Conservation (phyloP, 2,888 invertebrate genomes). For the Augochlorella aurata region DNA sequence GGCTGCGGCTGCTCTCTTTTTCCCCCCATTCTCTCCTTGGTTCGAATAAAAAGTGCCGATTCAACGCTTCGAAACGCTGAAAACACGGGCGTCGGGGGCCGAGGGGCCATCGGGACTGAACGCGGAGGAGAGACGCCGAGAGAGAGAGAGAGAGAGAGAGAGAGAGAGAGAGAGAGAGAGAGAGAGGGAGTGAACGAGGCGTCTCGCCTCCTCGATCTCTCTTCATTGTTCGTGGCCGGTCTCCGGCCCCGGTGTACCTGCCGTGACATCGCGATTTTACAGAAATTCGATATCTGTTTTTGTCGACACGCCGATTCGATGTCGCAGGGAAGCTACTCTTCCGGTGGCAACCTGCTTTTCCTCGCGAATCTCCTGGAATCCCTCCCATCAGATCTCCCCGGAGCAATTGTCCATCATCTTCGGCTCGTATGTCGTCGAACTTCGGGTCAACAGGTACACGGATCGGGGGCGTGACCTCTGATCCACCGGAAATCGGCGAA, state of each 20-base stretch:
- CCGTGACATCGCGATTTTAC: conserved; percentile 76
- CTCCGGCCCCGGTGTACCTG: conserved; percentile 59
- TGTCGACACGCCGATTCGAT: conserved; percentile 23
- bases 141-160: not conserved
- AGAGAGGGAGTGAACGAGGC: conserved; percentile 25
- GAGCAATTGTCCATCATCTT: not conserved
- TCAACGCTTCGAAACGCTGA: conserved; percentile 66
- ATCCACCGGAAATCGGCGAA: conserved; percentile 17
- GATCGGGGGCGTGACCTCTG: not conserved
- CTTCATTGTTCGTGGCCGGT: conserved; percentile 59
- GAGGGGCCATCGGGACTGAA: too few relatives aligned
- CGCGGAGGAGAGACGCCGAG: too few relatives aligned
- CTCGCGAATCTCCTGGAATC: conserved; percentile 31
- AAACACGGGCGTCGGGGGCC: conserved; percentile 22
- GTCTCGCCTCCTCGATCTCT: conserved; percentile 52
- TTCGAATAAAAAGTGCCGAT: conserved; percentile 70
- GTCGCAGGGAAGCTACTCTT: conserved; percentile 41
- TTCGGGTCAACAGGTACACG: conserved; percentile 6
- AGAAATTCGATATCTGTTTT: conserved; percentile 78
- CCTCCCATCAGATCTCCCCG: too few relatives aligned
- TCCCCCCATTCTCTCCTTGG: conserved; percentile 63
- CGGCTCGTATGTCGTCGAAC: conserved; percentile 9
- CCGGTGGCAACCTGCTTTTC: conserved; percentile 42
- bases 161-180: not conserved
- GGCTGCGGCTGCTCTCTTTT: conserved; percentile 55